A percentile compares a stretch with the other conserved stretches of the same genome.
Evolutionary conservation across 2,888 invertebrate species (phyloP).

Genomic region (Dynastes tityus): DNA sequence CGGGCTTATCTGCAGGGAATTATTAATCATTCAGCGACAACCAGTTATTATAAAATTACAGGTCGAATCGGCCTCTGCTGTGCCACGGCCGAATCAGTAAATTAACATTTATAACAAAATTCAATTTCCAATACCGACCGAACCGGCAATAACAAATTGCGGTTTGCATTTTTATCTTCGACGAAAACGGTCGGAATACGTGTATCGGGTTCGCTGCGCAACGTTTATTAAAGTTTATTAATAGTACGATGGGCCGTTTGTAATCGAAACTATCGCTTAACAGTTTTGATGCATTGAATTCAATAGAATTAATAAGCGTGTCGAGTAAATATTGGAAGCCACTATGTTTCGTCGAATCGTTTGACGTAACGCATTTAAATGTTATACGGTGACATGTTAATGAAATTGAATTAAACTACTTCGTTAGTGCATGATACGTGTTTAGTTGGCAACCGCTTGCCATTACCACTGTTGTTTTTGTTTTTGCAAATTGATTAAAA

Average conservation of each 20-base stretch:
- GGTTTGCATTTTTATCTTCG: slow-evolving; percentile 19
- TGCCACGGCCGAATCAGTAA: slow-evolving; percentile 18
- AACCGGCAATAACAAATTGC: slow-evolving; percentile 18
- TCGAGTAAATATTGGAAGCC: neutral
- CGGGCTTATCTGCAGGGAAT: slow-evolving; percentile 30
- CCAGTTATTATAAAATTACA: slow-evolving; percentile 42
- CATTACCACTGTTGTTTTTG: no score
- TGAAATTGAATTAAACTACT: neutral
- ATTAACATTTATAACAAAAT: slow-evolving; percentile 46
- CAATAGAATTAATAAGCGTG: neutral
- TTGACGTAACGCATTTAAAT: neutral
- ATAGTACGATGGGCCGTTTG: neutral
- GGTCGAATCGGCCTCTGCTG: slow-evolving; percentile 13
- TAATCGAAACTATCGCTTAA: slow-evolving; percentile 20
- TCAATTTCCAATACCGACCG: slow-evolving; percentile 30
- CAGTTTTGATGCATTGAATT: neutral
- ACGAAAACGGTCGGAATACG: neutral
- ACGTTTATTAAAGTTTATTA: slow-evolving; percentile 19
- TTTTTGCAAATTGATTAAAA: no score
- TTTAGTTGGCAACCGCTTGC: no score
- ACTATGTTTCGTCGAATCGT: no score
- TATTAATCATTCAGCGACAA: slow-evolving; percentile 45
- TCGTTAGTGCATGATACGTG: neutral
- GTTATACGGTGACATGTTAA: neutral
- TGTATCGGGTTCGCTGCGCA: neutral